These are phyloP conservation scores for Poeciliopsis gracilis DNA, from an alignment of 2,797 vertebrate genomes.

Conservation along the genomic window DNA sequence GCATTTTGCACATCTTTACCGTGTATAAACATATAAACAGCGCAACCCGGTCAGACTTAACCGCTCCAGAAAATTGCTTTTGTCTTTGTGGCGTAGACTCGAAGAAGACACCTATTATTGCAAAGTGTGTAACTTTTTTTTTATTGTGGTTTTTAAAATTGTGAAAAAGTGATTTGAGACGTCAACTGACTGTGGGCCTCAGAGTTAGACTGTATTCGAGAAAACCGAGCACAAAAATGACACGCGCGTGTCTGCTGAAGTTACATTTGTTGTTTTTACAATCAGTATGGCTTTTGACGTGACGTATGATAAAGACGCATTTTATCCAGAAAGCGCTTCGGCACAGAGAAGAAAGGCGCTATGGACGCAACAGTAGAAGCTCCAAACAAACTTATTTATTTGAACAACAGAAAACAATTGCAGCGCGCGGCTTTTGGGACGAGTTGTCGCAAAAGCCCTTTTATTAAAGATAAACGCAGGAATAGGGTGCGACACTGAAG, in stretches of 20 bases:
- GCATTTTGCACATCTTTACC: not conserved
- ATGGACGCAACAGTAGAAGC: not conserved
- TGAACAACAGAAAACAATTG: not conserved
- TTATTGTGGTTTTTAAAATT: not conserved
- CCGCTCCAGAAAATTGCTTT: not conserved
- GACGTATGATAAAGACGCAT: not conserved
- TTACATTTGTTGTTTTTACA: not conserved
- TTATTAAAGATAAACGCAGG: not conserved
- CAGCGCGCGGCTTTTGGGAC: too few relatives aligned
- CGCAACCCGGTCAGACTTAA: not conserved
- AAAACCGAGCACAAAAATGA: not conserved
- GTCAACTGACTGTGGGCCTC: too few relatives aligned
- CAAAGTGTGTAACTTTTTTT: not conserved
- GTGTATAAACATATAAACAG: not conserved
- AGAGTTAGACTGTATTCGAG: not conserved
- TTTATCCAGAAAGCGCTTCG: not conserved
- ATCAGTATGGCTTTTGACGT: not conserved
- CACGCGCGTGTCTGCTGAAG: not conserved
- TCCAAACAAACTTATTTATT: not conserved
- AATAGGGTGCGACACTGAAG: not conserved
- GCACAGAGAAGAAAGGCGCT: not conserved
- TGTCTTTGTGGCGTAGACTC: not conserved
- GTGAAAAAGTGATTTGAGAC: not conserved
- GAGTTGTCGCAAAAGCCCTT: not conserved
- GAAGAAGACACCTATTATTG: not conserved